Base-by-base conservation (phyloP, 2,113 vertebrate genomes). In the Pan paniscus region DNA sequence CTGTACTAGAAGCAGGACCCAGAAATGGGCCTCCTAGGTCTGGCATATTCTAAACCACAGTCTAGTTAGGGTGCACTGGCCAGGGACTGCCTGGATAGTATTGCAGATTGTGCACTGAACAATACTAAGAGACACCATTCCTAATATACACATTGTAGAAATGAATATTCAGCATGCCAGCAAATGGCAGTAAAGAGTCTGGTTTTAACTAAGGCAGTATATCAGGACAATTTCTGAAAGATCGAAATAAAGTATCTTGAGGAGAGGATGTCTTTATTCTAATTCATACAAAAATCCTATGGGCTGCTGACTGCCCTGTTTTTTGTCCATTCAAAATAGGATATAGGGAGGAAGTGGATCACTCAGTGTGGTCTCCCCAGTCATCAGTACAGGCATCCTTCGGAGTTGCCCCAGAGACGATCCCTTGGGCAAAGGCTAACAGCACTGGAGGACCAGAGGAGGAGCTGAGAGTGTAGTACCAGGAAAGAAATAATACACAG, bases 401-500 rank as follows among this genome's bases (percentile, higher is more conserved):
- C 23, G 5, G 5, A 22, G 23, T 2, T 76, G 27, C 3, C 72
- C 89, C 14, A 18, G 0, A n/a, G 17, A 32, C 9, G 43, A n/a
- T 5, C 61, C 22, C 55, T 32, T 46, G 23, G 43, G 57, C 27
- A 27, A 50, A 50, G 0, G 25, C 1, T 27, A 78, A 32, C 13
- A 46, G 43, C 38, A 52, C 48, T 38, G 22, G 70, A 76, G 52
- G 64, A 81, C n/a, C 52, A 40, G 72, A 52, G 40, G 32, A 55
- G 5, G 16, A 27, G 20, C 3, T 30, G 38, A 90, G 64, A 70
- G 10, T 70, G 11, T 0, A 27, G 22, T 16, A 25, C 3, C 0
- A 6, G 5, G 5, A 32, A 73, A 59, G 61, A 64, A 14, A 38
- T 5, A 5, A 50, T 16, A 23, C 68, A 67, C 48, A 78, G 12